Base-by-base conservation (phyloP, 2,888 invertebrate species). In the Andrena fulva region DNA sequence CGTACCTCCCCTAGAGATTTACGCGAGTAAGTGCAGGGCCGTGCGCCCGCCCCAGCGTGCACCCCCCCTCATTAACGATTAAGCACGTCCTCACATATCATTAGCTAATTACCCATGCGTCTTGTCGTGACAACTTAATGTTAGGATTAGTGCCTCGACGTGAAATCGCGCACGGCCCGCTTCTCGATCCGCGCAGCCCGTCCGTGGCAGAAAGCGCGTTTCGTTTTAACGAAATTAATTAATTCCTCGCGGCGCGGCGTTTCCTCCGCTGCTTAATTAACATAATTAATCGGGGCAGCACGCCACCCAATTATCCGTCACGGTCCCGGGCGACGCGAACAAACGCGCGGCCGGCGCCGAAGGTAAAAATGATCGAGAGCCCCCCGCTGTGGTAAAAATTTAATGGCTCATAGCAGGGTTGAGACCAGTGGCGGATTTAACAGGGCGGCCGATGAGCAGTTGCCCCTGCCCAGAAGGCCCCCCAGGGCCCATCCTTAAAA, bases 71-170 rank as follows among this genome's bases (percentile, higher is more conserved):
- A 72, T 73, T 74, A 71, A 78, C 52, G 60, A 63, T 75, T 80
- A 80, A 87, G 71, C 81, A 76, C 80, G 50, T 78, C 77, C 81
- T 83, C 87, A 87, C 85, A 87, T 87, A 87, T 87, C 87, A 87
- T 82, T 87, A 87, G 85, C 69, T 85, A 77, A 77, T 80, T 82
- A 67, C 54, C 72, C 74, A 75, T 70, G 72, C 76, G 76, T 78
- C 35, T 75, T 77, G 76, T 77, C 71, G 71, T 64, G 66, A 76
- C 66, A 80, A 85, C 75, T 83, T 84, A 83, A 85, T 73, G 79
- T 78, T 86, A 86, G 86, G 56, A 86, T 86, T 82, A 87, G 78
- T 86, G 86, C 86, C 86, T 86, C 84, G 67, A 75, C 59, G 69
- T 74, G 20, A 67, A 64, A 68, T 77, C 62, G 68, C 73, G 60